Evolutionary conservation across 2,113 vertebrate species (phyloP), one percentile per base, ranked within the genome.

Genomic region (Vireo altiloquus): DNA sequence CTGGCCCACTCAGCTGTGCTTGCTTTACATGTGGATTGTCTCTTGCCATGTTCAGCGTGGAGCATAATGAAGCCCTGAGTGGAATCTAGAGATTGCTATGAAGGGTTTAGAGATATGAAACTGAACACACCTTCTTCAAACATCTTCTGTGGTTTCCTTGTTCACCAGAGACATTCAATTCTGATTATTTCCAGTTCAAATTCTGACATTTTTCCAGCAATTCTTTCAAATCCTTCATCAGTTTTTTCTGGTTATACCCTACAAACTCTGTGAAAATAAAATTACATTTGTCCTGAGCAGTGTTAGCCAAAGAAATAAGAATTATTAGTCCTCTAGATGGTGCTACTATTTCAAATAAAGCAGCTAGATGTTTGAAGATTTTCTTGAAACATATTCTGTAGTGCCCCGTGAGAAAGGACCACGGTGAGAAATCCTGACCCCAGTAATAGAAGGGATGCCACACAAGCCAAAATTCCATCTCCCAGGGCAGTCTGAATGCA

Each of bases 301-400:
- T 27, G 14, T 60, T 86, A 83, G 74, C 7, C 19, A 74, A 83
- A 93, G 76, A 63, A 90, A 77, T 14, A 63, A 70, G 42, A 87
- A 94, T 71, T 87, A 70, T 21, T 63, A 89, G 82, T 60, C 96
- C 96, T 96, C 94, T 97, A 97, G 96, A 92, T 96, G 96, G 95
- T 94, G 96, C 96, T 91, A 64, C 83, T 77, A 83, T 94, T 93
- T 95, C 82, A 92, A 94, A 95, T n/a, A 95, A 95, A 77, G 59
- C 71, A 90, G 50, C 27, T 63, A 31, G 20, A 57, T 72, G 25
- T 37, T 64, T 56, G 13, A 68, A 72, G 66, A 69, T 46, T 86
- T 53, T 47, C 21, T 42, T 61, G 76, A 74, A 81, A 39, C 63
- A 7, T 3, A 30, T 22, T 60, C 64, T 81, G 33, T 17, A 35